Base-by-base conservation (phyloP, 2,797 vertebrate genomes). In the Poeciliopsis presidionis region DNA sequence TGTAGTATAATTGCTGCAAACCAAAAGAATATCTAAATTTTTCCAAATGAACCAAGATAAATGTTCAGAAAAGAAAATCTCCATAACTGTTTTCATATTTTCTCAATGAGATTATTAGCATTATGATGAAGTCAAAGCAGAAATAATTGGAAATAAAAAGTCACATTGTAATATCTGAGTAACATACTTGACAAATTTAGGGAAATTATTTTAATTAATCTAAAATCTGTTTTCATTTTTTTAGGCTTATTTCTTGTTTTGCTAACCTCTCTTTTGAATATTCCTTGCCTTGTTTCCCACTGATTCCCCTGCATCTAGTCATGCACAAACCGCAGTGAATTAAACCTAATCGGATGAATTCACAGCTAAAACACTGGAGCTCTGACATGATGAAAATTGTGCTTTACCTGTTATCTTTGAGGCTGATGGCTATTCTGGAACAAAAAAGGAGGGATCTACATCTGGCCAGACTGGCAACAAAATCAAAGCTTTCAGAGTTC, bases 401-500 rank as follows among this genome's bases (percentile, higher is more conserved):
- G 13, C 46, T 67, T 28, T 51, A 33, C 28, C 30, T 65, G 28
- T 76, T 51, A 25, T 73, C 33, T 53, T 53, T 53, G 20, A 55
- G 36, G 28, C 25, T 45, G 41, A 28, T 70, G 67, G 67, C 13
- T 63, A 47, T 46, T 75, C 28, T 43, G 8, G 16, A 12, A 51
- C 36, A 46, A 57, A 22, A 57, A 12, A 28, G 22, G 46, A 28
- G 7, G 45, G 30, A 76, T 8, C 28, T 46, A n/a, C 28, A 36
- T 75, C 49, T 36, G 9, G 7, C 9, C 55, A 77, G 33, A 36
- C 46, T 43, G 41, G 33, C 25, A 72, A 53, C 45, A 74, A 63
- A 80, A 55, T 72, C 6, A 75, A 74, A 81, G 73, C n/a, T 53
- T 33, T 61, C 30, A 33, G 78, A n/a, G n/a, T 55, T 28, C 25